Conservation (phyloP, 2,888 invertebrate genomes). For the Trichacis sp. region DNA sequence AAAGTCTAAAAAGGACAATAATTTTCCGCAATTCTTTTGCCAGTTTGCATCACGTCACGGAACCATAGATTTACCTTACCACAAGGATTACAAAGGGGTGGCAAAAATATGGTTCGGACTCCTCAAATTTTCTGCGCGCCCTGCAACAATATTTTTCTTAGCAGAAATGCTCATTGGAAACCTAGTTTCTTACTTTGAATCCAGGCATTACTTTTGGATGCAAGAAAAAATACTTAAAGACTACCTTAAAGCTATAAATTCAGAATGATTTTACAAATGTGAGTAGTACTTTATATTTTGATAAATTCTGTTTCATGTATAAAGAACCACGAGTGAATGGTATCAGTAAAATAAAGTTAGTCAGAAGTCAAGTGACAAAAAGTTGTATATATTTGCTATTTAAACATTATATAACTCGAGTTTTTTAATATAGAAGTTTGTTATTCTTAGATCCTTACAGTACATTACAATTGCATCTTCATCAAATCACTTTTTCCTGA, state of each 20-base stretch:
- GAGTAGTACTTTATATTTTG: background rate
- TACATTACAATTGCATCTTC: constrained; percentile 40
- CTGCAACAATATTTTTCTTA: constrained; percentile 69
- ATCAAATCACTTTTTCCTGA: background rate
- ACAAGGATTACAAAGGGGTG: constrained; percentile 72
- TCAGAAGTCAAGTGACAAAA: constrained; percentile 16
- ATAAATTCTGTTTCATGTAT: background rate
- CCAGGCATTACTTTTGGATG: constrained; percentile 50
- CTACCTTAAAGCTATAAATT: background rate
- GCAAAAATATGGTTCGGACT: constrained; percentile 71
- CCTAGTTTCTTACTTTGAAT: constrained; percentile 75
- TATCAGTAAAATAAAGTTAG: constrained; percentile 47
- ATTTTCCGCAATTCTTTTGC: constrained; percentile 61
- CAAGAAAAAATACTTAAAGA: constrained; percentile 1
- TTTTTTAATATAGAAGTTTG: constrained; percentile 8
- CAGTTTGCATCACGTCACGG: constrained; percentile 75
- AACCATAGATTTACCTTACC: constrained; percentile 76
- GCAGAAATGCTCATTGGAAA: constrained; percentile 73
- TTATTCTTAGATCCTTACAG: constrained; percentile 39
- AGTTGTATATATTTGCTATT: constrained; percentile 31
- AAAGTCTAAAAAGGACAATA: no score
- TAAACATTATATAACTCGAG: constrained; percentile 24
- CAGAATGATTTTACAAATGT: background rate
- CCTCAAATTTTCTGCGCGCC: constrained; percentile 71
- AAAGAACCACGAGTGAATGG: constrained; percentile 62